These are phyloP conservation scores for Cartodere bifasciata DNA, from an alignment of 2,888 invertebrate genomes.

Conservation along the genomic window DNA sequence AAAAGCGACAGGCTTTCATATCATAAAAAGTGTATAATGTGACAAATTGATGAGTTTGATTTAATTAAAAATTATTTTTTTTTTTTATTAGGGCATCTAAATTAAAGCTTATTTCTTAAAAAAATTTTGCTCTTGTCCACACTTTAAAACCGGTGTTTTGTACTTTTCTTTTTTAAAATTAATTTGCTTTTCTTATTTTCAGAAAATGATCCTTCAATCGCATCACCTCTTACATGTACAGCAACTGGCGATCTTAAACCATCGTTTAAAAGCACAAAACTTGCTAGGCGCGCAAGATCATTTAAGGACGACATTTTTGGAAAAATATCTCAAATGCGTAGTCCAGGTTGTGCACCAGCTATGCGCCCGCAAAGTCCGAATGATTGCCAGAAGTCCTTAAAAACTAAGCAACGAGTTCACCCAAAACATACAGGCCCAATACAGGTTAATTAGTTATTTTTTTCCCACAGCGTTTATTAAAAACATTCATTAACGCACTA, in stretches of 20 bases:
- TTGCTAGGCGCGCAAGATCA: constrained; percentile 76
- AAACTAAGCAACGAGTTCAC: constrained; percentile 21
- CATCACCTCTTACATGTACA: constrained; percentile 29
- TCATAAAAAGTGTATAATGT: no score
- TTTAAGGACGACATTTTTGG: constrained; percentile 89
- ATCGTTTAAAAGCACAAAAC: constrained; percentile 68
- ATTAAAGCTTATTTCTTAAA: no score
- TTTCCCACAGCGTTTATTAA: no score
- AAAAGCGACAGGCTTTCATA: no score
- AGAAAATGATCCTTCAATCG: constrained; percentile 27
- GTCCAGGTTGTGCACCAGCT: constrained; percentile 40
- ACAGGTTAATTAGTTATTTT: no score
- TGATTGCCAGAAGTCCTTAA: constrained; percentile 26
- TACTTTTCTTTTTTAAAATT: constrained; percentile 10
- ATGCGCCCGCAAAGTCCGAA: constrained; percentile 35
- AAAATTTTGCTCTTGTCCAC: no score
- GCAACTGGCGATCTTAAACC: constrained; percentile 60
- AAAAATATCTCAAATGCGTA: constrained; percentile 81
- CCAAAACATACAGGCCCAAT: constrained; percentile 24
- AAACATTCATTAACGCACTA: no score
- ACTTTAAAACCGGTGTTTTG: no score
- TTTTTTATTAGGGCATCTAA: no score
- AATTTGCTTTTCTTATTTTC: constrained; percentile 15
- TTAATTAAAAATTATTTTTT: no score
- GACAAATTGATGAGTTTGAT: no score